Evolutionary conservation across 2,113 vertebrate genomes (phyloP).

Genomic region (Gopherus flavomarginatus): DNA sequence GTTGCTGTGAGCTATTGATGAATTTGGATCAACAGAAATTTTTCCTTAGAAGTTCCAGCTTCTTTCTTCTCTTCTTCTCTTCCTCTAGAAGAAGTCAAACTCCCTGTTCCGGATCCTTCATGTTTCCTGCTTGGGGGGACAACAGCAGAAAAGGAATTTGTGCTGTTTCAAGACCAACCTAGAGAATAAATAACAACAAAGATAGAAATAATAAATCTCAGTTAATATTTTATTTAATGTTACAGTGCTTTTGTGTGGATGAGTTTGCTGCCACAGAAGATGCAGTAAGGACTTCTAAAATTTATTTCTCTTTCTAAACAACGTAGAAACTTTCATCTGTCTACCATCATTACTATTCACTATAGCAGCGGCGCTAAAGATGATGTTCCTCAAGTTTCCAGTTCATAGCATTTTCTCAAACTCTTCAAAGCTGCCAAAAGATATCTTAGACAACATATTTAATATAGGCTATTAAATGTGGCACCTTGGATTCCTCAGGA

Average conservation of each 20-base stretch:
- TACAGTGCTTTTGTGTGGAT: constrained; percentile 45
- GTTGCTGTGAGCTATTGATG: constrained; percentile 4
- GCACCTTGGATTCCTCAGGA: constrained; percentile 72
- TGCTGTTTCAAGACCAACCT: constrained; percentile 22
- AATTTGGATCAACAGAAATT: constrained; percentile 3
- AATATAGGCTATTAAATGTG: constrained; percentile 71
- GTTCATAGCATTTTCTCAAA: constrained; percentile 72
- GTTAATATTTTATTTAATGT: constrained; percentile 65
- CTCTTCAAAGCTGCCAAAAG: constrained; percentile 70
- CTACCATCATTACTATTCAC: constrained; percentile 66
- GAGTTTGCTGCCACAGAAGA: constrained; percentile 57
- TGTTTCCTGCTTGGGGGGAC: not conserved
- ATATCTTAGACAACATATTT: constrained; percentile 72
- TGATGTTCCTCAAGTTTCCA: constrained; percentile 74
- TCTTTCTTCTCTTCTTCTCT: constrained; percentile 30
- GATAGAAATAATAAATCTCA: constrained; percentile 40
- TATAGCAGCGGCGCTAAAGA: constrained; percentile 70
- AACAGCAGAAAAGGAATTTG: constrained; percentile 19
- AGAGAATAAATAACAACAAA: constrained; percentile 43
- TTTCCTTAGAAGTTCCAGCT: constrained; percentile 9
- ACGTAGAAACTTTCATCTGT: constrained; percentile 73
- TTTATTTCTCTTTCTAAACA: constrained; percentile 67
- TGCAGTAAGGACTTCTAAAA: constrained; percentile 73
- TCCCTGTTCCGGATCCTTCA: constrained; percentile 15
- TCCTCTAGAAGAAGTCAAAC: constrained; percentile 12